Conservation (phyloP, 2,113 vertebrate genomes). For the Ageneiosus marmoratus region DNA sequence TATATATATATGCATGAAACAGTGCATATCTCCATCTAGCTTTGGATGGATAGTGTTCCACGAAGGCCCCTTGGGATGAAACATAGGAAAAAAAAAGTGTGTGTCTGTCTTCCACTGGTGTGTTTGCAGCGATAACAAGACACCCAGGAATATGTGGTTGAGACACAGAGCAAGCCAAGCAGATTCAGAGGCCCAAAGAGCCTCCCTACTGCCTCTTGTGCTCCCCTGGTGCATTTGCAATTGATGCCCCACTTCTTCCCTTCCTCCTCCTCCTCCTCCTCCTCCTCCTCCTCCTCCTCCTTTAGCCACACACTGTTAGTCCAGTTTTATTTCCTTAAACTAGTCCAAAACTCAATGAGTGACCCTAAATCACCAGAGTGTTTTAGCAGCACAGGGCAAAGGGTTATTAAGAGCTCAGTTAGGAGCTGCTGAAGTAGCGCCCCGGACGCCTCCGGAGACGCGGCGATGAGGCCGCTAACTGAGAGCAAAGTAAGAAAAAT, state of each 20-base stretch:
- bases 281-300: conserved; percentile 9
- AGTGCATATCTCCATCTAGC: conserved; percentile 24
- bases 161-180: conserved; percentile 51
- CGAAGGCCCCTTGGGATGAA: conserved; percentile 39
- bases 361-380: conserved; percentile 50
- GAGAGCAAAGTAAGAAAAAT: not conserved
- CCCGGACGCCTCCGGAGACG: not conserved
- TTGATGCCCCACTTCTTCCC: conserved; percentile 47
- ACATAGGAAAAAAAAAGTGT: conserved; percentile 42
- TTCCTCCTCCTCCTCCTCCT: conserved; percentile 11
- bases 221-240: conserved; percentile 19
- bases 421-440: not conserved
- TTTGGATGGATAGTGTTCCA: conserved; percentile 39
- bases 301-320: not conserved
- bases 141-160: conserved; percentile 54
- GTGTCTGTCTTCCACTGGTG: conserved; percentile 32
- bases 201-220: conserved; percentile 21
- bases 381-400: not conserved
- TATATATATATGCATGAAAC: conserved; percentile 27
- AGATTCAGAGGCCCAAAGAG: conserved; percentile 49
- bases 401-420: conserved; percentile 26
- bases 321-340: conserved; percentile 41
- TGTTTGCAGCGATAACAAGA: conserved; percentile 55
- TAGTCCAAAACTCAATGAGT: conserved; percentile 31
- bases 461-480: not conserved